A percentile compares a stretch with the other conserved stretches of the same genome.
These are phyloP conservation scores for Elanoides forficatus DNA, from an alignment of 2,113 vertebrate species.

Conservation along the genomic window DNA sequence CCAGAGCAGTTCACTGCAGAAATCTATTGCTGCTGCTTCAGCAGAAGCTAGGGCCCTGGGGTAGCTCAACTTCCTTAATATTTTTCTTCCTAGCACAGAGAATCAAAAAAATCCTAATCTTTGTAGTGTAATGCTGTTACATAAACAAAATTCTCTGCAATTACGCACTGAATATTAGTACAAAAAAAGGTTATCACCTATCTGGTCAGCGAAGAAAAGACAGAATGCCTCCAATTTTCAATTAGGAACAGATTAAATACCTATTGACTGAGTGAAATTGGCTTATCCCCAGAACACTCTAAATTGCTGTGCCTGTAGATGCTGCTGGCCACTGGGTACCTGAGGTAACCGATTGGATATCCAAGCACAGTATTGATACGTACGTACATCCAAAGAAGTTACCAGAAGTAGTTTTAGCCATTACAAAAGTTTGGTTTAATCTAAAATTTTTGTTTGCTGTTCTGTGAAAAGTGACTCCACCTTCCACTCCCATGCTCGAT, in stretches of 20 bases:
- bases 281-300: neutral
- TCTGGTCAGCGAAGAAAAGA: neutral
- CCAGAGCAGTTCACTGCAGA: neutral
- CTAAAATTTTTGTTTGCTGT: neutral
- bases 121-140: neutral
- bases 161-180: neutral
- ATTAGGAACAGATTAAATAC: neutral
- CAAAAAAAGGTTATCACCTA: neutral
- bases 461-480: neutral
- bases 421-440: neutral
- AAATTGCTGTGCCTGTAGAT: neutral
- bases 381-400: fast-evolving
- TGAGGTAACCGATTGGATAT: neutral
- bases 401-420: neutral
- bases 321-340: neutral
- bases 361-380: neutral
- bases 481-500: neutral
- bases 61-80: neutral
- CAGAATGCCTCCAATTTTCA: neutral
- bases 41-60: neutral
- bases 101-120: neutral
- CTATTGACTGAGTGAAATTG: neutral
- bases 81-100: neutral
- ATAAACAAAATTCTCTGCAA: neutral
- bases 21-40: neutral